Conservation (phyloP, 1,140 invertebrate genomes). For the Lanistes nyassanus region DNA sequence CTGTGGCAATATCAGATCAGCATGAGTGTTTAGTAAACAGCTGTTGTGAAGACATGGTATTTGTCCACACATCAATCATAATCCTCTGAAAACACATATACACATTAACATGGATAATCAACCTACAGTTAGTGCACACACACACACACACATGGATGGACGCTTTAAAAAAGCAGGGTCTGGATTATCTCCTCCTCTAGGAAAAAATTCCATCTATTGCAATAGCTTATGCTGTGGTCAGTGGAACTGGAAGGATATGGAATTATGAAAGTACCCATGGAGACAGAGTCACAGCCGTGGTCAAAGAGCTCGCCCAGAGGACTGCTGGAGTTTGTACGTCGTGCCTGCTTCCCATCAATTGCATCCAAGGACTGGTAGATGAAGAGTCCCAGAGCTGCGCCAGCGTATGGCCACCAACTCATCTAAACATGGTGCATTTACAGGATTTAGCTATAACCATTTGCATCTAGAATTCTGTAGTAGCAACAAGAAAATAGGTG, state of each 20-base stretch:
- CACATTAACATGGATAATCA: no score
- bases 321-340: slow-evolving; percentile 89
- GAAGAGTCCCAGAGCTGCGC: slow-evolving; percentile 94
- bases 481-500: no score
- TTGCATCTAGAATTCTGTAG: no score
- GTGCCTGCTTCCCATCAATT: slow-evolving; percentile 98
- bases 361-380: slow-evolving; percentile 99
- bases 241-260: background rate
- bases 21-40: no score
- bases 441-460: background rate
- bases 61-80: background rate
- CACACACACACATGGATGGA: no score
- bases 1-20: no score
- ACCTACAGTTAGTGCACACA: no score
- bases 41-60: no score
- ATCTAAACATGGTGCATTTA: slow-evolving; percentile 71
- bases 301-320: slow-evolving; percentile 98
- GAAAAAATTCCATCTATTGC: background rate
- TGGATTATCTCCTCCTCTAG: background rate
- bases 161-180: no score
- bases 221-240: background rate
- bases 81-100: no score
- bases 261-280: slow-evolving; percentile 62
- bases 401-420: slow-evolving; percentile 90
- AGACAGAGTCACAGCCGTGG: slow-evolving; percentile 93